Evolutionary conservation across 2,113 vertebrate species (phyloP), one percentile per base, ranked within the genome.

Genomic region (Brachyhypopomus occidentalis): DNA sequence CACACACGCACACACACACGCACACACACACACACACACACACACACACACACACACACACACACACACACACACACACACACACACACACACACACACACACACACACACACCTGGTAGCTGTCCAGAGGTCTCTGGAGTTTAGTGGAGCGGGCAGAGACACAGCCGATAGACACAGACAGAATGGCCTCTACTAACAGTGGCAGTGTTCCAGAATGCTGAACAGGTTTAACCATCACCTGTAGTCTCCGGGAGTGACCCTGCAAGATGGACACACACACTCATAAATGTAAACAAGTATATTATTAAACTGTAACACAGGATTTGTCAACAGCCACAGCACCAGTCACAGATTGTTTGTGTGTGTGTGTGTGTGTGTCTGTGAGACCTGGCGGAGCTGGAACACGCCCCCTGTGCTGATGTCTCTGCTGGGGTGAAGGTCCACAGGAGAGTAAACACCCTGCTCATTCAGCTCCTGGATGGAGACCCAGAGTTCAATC

Each of bases 191-290:
- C 98, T 20, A 96, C 95, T 93, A 99, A 94, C 75, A 99, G 95
- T 4, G 98, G 98, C 85, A 99, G 89, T 0, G 96, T 99, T 76
- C 98, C 98, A 0, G 97, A 99, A 84, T 97, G 95, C 79, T 98
- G 97, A 0, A 99, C 96, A 0, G 96, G 96, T 70, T 95, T 96
- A 79, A 99, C 96, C 0, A 90, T 94, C 86, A 99, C 96, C 85
- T 98, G 95, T 82, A 99, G 92, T 89, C 98, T 94, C 71, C 97
- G 95, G 45, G 98, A 99, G 87, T 99, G 98, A 86, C 98, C 98
- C 98, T 99, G 87, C 5, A 14, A 12, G 1, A 52, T 3, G 12
- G 9, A 52, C 41, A 76, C 36, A 69, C 69, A 81, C 23, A 77
- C 71, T 75, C 41, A 77, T 59, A 84, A 71, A 75, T 8, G 58